phyloP scores from a whole-genome alignment of 2,113 vertebrate species.

The Gorsachius goisagi region DNA sequence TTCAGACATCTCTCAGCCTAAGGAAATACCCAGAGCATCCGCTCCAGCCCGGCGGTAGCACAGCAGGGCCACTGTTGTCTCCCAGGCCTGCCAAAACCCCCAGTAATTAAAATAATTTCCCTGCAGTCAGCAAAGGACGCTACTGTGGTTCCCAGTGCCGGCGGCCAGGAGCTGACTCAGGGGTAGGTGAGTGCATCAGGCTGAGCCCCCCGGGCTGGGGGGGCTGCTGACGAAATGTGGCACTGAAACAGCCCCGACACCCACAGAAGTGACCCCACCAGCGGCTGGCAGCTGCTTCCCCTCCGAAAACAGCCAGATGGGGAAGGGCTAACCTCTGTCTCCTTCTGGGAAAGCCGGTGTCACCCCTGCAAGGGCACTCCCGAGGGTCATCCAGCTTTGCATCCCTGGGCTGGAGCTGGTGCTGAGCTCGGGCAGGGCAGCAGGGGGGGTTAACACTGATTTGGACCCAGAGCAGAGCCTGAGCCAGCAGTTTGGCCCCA shows the following conservation, averaged over 20 bases:
- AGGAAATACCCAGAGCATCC: not conserved
- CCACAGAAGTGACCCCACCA: not conserved
- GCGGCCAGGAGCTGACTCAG: not conserved
- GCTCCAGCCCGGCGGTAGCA: not conserved
- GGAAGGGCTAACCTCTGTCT: not conserved
- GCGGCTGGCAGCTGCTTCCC: not conserved
- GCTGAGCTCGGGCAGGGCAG: not conserved
- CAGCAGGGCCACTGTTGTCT: not conserved
- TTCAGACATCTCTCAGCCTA: not conserved
- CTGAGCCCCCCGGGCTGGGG: accelerated
- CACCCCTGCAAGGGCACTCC: accelerated
- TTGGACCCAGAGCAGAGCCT: not conserved
- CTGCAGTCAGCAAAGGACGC: not conserved
- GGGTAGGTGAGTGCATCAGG: not conserved
- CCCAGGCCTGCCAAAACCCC: not conserved
- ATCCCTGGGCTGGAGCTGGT: not conserved
- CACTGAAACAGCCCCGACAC: not conserved
- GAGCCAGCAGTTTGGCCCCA: accelerated
- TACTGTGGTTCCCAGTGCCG: not conserved
- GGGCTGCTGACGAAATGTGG: not conserved
- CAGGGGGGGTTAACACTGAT: accelerated
- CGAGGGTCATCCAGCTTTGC: not conserved
- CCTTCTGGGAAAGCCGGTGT: accelerated
- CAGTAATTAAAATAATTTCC: not conserved
- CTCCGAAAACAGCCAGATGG: accelerated